phyloP scores from a whole-genome alignment of 2,113 vertebrate genomes.

The Malurus cyaneus region DNA sequence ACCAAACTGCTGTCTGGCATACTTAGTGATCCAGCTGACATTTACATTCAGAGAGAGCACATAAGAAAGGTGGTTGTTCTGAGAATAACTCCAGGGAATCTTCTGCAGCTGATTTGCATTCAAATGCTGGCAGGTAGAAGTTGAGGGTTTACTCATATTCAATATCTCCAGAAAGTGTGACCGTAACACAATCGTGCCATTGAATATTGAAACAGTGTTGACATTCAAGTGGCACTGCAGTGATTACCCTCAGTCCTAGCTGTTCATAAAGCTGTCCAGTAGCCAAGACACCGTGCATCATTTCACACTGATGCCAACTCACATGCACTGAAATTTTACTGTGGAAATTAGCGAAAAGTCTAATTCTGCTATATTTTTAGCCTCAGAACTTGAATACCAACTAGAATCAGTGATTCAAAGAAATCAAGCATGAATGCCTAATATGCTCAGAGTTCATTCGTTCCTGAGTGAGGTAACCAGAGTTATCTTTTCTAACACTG shows the following conservation, averaged over 20 bases:
- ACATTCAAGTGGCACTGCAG: not conserved
- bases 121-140: not conserved
- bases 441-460: not conserved
- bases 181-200: not conserved
- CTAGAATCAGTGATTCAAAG: not conserved
- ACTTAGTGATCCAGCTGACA: conserved; percentile 14
- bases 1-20: conserved; percentile 17
- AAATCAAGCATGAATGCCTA: not conserved
- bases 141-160: not conserved
- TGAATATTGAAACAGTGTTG: not conserved
- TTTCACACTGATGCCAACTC: not conserved
- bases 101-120: conserved; percentile 42
- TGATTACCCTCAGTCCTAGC: not conserved
- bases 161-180: not conserved
- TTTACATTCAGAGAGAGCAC: conserved; percentile 42
- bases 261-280: not conserved
- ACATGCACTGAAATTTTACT: not conserved
- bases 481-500: not conserved
- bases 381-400: conserved; percentile 11
- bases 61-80: conserved; percentile 11
- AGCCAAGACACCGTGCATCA: not conserved
- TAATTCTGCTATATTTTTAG: conserved; percentile 10
- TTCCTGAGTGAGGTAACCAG: not conserved
- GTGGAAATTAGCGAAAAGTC: not conserved
- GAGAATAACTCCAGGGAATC: conserved; percentile 8